Evolutionary conservation across 2,888 invertebrate species (phyloP), one percentile per base, ranked within the genome.

Genomic region (Steinernema carpocapsae): DNA sequence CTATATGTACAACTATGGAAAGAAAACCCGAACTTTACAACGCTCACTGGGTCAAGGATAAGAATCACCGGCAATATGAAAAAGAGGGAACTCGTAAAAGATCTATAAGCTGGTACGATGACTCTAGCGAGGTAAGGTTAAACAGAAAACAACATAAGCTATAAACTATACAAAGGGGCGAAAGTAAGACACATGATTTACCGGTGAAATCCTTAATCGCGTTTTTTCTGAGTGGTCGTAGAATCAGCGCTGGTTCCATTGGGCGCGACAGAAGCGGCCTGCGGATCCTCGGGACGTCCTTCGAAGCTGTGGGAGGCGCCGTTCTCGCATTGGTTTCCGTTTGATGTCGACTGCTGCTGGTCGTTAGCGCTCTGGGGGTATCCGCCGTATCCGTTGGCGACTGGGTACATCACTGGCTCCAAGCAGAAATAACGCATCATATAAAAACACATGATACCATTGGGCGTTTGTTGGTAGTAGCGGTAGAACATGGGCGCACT

Each of bases 1-100:
- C 37, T 37, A 24, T 64, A 64, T 64, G 64, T 64, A 64, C 64
- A 64, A 37, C 64, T 64, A 64, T 7, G 64, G 17, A 64, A 64
- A 56, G 56, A 24, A 56, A 56, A 56, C 56, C 64, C 64, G 32
- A 64, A 24, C 24, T 26, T 32, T 56, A 32, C 29, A 64, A 32
- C 64, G 1, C 26, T 32, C 24, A 52, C 52, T 22, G 52, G 22
- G 52, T 22, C 26, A 22, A 64, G 17, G 64, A 32, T 56, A 17
- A 56, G 14, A 19, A 17, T 64, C 64, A 64, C 64, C 64, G 64
- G 64, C 32, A 56, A 32, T 37, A 37, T 22, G 24, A 52, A 12
- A 22, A 1, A 12, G 10, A 64, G 19, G 17, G 14, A 10, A 64
- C 64, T 64, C 64, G 64, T 64, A 64, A 17, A 32, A 26, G 19